Percentiles rank a stretch among this genome's conserved stretches.
Evolutionary conservation across 2,797 vertebrate species (phyloP).

Genomic region (Serranus cabrilla): DNA sequence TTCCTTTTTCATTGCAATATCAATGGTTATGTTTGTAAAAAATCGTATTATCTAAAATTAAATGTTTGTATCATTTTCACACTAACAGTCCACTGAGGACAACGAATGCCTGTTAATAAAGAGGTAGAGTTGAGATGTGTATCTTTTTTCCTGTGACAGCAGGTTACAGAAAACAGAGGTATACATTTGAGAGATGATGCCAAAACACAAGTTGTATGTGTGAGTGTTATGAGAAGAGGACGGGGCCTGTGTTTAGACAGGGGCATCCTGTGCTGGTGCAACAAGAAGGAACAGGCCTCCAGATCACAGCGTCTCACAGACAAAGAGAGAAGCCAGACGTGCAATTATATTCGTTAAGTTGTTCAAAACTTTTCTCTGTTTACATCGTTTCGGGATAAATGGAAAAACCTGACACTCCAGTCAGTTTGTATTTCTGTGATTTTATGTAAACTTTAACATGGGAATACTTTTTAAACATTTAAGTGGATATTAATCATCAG

Average conservation of each 20-base stretch:
- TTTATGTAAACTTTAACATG: conserved; percentile 21
- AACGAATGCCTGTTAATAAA: not conserved
- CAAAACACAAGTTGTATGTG: conserved; percentile 56
- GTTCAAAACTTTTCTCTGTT: conserved; percentile 51
- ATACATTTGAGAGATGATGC: conserved; percentile 47
- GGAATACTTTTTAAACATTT: conserved; percentile 36
- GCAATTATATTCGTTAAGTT: conserved; percentile 55
- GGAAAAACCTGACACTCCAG: conserved; percentile 21
- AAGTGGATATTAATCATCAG: conserved; percentile 36
- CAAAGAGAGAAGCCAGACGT: conserved; percentile 69
- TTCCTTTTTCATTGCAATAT: not conserved
- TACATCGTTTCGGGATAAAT: conserved; percentile 43
- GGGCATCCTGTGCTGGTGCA: conserved; percentile 73
- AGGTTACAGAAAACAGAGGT: conserved; percentile 66
- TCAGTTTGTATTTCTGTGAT: conserved; percentile 36
- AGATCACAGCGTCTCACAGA: conserved; percentile 35
- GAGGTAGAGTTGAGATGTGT: conserved; percentile 22
- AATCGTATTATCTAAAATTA: not conserved
- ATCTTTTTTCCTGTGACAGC: conserved; percentile 33
- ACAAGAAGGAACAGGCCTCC: conserved; percentile 48
- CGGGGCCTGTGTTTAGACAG: conserved; percentile 75
- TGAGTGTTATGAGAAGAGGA: conserved; percentile 56
- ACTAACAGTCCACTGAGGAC: conserved; percentile 4
- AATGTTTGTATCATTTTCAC: not conserved
- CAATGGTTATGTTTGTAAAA: not conserved